These are phyloP conservation scores for Luidia sarsii DNA, from an alignment of 53 echinoderm and acorn worm species.

Conservation along the genomic window DNA sequence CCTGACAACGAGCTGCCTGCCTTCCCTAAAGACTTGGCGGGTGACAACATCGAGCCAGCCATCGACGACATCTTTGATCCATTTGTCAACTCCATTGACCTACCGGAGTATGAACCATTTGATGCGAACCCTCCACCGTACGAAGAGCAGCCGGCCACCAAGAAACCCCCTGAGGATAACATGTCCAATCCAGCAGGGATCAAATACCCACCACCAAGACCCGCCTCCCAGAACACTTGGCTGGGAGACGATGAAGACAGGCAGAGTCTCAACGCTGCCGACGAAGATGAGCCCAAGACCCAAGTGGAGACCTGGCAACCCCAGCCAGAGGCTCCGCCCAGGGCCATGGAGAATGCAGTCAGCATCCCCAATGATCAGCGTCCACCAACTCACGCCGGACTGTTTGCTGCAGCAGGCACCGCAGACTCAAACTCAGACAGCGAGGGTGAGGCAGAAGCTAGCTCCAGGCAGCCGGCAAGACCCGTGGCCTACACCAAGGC, in stretches of 20 bases:
- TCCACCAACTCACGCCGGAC: too few species aligned
- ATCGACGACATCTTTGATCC: neutral
- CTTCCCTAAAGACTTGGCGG: neutral
- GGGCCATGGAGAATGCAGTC: neutral
- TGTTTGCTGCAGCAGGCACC: neutral
- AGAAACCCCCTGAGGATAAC: neutral
- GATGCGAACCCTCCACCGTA: conserved; percentile 21
- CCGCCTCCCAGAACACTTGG: conserved; percentile 45
- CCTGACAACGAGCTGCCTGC: neutral
- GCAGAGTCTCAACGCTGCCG: too few species aligned
- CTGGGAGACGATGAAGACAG: conserved; percentile 13
- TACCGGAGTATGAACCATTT: conserved; percentile 13
- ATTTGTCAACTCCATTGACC: conserved; percentile 8
- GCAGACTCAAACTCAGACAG: neutral
- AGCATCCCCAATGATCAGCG: too few species aligned
- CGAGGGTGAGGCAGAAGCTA: conserved; percentile 1
- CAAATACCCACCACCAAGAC: conserved; percentile 28
- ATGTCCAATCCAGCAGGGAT: neutral
- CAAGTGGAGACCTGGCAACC: neutral
- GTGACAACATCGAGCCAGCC: neutral
- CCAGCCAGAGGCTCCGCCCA: neutral
- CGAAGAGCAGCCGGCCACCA: neutral
- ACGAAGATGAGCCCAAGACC: neutral
- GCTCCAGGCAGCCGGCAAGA: neutral
- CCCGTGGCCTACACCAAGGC: neutral